Conservation (phyloP, 2,113 vertebrate genomes). For the Oreotrochilus melanogaster region DNA sequence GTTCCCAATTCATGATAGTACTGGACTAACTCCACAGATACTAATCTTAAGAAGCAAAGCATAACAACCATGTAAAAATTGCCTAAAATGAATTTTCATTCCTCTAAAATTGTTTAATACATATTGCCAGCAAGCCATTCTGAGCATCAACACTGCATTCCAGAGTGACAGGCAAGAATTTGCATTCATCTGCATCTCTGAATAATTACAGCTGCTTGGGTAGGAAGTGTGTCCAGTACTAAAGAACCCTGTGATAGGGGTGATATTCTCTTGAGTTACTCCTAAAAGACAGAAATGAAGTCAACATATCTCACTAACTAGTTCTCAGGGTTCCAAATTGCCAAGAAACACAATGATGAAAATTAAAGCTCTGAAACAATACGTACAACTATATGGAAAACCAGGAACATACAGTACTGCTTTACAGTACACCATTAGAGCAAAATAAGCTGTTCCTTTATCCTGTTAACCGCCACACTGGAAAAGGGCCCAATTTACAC, state of each 20-base stretch:
- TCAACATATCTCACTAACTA: background rate
- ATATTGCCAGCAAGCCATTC: conserved; percentile 24
- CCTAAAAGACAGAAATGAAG: background rate
- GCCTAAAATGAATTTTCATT: conserved; percentile 53
- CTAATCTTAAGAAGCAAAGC: conserved; percentile 14
- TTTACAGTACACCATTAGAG: background rate
- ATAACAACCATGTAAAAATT: conserved; percentile 39
- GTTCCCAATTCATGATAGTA: conserved; percentile 15
- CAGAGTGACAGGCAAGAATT: conserved; percentile 50
- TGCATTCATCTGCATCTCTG: conserved; percentile 60
- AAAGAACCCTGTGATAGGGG: background rate
- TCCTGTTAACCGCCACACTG: background rate
- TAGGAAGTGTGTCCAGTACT: background rate
- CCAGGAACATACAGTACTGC: background rate
- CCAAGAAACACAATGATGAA: background rate
- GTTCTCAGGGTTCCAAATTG: background rate
- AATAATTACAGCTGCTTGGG: conserved; percentile 66
- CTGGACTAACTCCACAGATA: conserved; percentile 32
- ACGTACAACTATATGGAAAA: background rate
- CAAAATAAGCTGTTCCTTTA: background rate
- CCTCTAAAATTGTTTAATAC: conserved; percentile 36
- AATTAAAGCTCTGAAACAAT: background rate
- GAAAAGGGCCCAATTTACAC: background rate
- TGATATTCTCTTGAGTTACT: background rate
- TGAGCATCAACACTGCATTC: conserved; percentile 56